Base-by-base conservation (phyloP, 2,888 invertebrate genomes). In the Tetropium fuscum region DNA sequence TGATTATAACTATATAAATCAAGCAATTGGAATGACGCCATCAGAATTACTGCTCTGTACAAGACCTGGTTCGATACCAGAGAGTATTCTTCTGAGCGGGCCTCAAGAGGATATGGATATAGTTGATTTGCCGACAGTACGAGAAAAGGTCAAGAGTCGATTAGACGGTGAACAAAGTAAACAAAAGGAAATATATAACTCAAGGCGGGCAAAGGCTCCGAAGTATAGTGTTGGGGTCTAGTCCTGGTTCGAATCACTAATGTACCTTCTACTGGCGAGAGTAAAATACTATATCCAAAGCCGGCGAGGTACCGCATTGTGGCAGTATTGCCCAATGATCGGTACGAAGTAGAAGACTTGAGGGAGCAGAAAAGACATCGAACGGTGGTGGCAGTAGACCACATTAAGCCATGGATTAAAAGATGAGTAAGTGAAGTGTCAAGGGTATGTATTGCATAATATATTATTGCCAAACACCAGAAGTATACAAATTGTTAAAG, bases 21-120 rank as follows among this genome's bases (percentile, higher is more conserved):
- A 10, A 1, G 15, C 34, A 19, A 34, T 34, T 8, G 48, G 48
- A 36, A 48, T 22, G 34, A 48, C 32, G 3, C 48, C 34, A 3
- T 36, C 48, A 34, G 36, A 48, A 48, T 22, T 48, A 8, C 25
- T 34, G 2, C 34, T 36, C 8, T 19, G 48, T 13, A 34, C 22
- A 13, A 48, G 7, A 25, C 48, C 34, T 16, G 15, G 44, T 8
- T 27, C 30, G n/a, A 5, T 44, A 27, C 16, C 25, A 27, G 27
- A 44, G 7, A 15, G 44, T 44, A 16, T 44, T 5, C 15, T 44
- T 8, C n/a, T 44, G n/a, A 44, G 44, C 16, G 7, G 6, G 8
- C 25, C 27, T 27, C 16, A 44, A 13, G 20, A 22, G 1, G 16
- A 44, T n/a, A 15, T 44, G 16, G 44, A 44, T 7, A 25, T 8